Conservation (phyloP, 2,113 vertebrate species). For the Felis chaus region DNA sequence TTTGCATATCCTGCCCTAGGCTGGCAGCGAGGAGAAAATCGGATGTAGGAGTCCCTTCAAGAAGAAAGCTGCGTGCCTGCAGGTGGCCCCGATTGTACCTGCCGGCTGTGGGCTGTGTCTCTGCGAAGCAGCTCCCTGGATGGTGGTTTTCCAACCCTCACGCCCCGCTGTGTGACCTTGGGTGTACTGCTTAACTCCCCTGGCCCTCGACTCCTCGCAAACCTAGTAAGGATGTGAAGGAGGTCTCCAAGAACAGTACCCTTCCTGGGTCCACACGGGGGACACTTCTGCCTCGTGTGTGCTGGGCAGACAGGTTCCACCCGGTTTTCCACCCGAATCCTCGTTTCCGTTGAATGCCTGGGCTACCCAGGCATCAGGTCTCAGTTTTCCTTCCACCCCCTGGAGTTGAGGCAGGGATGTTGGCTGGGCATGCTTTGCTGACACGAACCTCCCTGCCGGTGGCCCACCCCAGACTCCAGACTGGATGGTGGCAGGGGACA, state of each 20-base stretch:
- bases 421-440: not conserved
- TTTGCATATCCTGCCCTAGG: not conserved
- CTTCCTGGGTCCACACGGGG: accelerated
- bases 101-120: accelerated
- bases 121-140: not conserved
- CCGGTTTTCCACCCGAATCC: not conserved
- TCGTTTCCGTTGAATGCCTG: accelerated
- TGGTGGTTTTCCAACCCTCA: not conserved
- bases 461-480: not conserved
- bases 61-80: not conserved
- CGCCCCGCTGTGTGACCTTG: too few relatives aligned
- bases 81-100: accelerated
- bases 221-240: not conserved
- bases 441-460: too few relatives aligned
- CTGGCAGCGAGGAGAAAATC: not conserved
- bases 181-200: not conserved
- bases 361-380: not conserved
- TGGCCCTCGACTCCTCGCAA: too few relatives aligned
- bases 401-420: accelerated
- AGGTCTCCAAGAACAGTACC: accelerated
- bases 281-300: not conserved
- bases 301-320: accelerated
- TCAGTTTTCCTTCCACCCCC: accelerated
- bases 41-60: not conserved
- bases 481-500: too few relatives aligned